These are phyloP conservation scores for Agriopis leucophaearia DNA, from an alignment of 2,888 invertebrate genomes.

Conservation along the genomic window DNA sequence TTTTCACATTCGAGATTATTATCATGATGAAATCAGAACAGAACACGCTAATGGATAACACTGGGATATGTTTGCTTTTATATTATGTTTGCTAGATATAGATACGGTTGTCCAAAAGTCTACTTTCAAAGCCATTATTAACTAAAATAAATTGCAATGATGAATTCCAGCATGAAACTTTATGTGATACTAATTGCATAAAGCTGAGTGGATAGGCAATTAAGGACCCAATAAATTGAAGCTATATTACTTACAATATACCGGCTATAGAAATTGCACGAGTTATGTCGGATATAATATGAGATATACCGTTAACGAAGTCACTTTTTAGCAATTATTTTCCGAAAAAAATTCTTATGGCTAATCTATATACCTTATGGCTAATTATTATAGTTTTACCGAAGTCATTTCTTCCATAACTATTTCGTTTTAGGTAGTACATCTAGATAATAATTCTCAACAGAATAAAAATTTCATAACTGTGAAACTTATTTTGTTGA, in stretches of 20 bases:
- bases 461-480: no score
- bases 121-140: neutral
- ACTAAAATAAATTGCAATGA: neutral
- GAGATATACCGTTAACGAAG: neutral
- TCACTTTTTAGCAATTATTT: no score
- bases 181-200: neutral
- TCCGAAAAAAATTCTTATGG: no score
- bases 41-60: constrained; percentile 16
- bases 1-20: constrained; percentile 15
- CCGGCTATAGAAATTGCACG: neutral
- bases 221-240: neutral
- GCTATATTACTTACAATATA: neutral
- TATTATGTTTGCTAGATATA: neutral
- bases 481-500: no score
- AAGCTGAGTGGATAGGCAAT: neutral
- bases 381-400: no score
- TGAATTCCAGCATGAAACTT: neutral
- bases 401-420: no score
- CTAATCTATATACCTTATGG: no score
- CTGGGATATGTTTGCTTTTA: neutral
- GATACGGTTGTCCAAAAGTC: neutral
- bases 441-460: no score
- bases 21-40: constrained; percentile 12
- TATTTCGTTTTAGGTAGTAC: no score
- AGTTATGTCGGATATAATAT: constrained; percentile 10